Evolutionary conservation across 2,113 vertebrate genomes (phyloP), one percentile per base, ranked within the genome.

Genomic region (Baryphthengus martii): DNA sequence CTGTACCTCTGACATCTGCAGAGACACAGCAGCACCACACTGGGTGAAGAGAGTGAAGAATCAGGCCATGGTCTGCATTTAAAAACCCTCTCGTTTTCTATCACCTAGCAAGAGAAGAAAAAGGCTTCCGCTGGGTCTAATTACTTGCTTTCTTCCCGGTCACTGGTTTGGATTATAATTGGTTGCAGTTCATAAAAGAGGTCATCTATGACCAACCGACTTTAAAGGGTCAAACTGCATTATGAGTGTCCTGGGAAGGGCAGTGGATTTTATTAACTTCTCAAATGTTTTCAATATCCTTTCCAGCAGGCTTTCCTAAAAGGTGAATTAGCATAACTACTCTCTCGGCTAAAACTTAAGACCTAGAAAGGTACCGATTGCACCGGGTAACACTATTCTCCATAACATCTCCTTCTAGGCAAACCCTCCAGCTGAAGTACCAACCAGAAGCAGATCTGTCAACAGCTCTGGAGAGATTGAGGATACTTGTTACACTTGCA

Each of bases 401-500:
- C 20, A 2, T 5, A 42, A 65, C 24, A 7, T 28, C n/a, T 61
- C 39, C 33, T 91, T 59, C 56, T 29, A 79, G 26, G 18, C 24
- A 87, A 62, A 62, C 17, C 35, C 31, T 74, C 28, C 26, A 71
- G 20, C 10, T 47, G 16, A 88, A 85, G 15, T 31, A 29, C 39
- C 35, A 39, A 40, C 26, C 44, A 76, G 67, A 56, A 47, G 14
- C 10, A 56, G 29, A 68, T 65, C 31, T 73, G 28, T 42, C 66
- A 56, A 66, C 9, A 76, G 44, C 7, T 29, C 66, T 44, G 6
- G 19, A 61, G 39, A 89, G 62, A 39, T 7, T 26, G 10, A 58
- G 23, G 55, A 4, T 2, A 47, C 24, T 0, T 37, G 25, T 15
- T 39, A 35, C 0, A 1, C 10, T 89, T 2, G 0, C 31, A 49